These are phyloP conservation scores for Apodemus speciosus DNA, from an alignment of 2,113 vertebrate genomes.

Conservation along the genomic window DNA sequence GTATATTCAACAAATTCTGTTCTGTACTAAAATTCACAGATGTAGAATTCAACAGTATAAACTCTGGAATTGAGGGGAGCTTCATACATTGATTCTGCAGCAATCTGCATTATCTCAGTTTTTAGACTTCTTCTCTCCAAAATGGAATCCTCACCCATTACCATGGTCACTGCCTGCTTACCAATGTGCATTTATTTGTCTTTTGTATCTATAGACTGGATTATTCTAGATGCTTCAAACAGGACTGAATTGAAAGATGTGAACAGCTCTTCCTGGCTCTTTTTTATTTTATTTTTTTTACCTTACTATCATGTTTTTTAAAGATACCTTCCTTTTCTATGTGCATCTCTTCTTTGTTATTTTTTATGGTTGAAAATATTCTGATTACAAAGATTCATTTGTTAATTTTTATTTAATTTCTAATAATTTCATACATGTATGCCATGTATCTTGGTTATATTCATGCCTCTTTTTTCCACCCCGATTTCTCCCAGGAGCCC, in stretches of 20 bases:
- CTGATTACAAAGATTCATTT: background rate
- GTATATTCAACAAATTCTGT: background rate
- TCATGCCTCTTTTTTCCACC: no score
- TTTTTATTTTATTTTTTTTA: no score
- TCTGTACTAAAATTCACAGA: background rate
- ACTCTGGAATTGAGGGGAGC: background rate
- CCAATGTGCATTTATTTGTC: no score
- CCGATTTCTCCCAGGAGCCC: background rate
- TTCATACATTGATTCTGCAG: background rate
- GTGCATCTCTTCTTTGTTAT: background rate
- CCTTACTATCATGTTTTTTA: background rate
- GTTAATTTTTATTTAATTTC: background rate
- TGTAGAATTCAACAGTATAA: background rate
- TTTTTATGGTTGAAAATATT: background rate
- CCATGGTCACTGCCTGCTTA: no score
- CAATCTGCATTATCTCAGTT: background rate
- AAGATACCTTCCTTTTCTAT: background rate
- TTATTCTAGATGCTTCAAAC: background rate
- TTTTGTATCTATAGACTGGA: background rate
- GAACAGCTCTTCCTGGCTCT: no score
- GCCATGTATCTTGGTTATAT: background rate
- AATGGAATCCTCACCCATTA: background rate
- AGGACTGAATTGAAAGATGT: background rate
- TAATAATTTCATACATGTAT: background rate
- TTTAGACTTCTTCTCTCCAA: background rate